phyloP scores from a whole-genome alignment of 1,140 invertebrate species.

The Scaptomyza graminum region DNA sequence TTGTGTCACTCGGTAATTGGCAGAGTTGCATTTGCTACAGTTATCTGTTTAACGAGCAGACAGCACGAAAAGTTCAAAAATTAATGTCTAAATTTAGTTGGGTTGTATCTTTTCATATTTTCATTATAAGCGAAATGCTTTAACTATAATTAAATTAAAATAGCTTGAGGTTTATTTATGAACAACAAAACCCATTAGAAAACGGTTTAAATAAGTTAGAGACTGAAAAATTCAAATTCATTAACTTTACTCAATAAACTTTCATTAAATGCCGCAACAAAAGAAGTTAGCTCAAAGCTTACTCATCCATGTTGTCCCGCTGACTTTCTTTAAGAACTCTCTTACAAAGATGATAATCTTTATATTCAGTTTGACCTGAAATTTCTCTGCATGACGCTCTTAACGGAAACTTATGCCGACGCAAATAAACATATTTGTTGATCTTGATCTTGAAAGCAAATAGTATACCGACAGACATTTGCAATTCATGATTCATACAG shows the following conservation, averaged over 20 bases:
- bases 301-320: background rate
- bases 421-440: background rate
- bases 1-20: slow-evolving; percentile 2
- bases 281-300: background rate
- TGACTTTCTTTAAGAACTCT: background rate
- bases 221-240: too few relatives aligned
- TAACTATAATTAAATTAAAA: background rate
- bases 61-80: background rate
- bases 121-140: background rate
- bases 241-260: background rate
- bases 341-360: slow-evolving; percentile 1
- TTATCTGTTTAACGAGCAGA: slow-evolving; percentile 6
- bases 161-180: background rate
- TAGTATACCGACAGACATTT: background rate
- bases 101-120: background rate
- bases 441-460: slow-evolving; percentile 17
- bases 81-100: background rate
- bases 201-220: too few relatives aligned
- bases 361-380: slow-evolving; percentile 1
- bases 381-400: background rate
- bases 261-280: background rate
- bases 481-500: slow-evolving; percentile 23
- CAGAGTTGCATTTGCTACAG: slow-evolving; percentile 11
- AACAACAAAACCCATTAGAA: background rate
- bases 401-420: background rate